Base-by-base conservation (phyloP, 2,113 vertebrate genomes). In the Amia ocellicauda region DNA sequence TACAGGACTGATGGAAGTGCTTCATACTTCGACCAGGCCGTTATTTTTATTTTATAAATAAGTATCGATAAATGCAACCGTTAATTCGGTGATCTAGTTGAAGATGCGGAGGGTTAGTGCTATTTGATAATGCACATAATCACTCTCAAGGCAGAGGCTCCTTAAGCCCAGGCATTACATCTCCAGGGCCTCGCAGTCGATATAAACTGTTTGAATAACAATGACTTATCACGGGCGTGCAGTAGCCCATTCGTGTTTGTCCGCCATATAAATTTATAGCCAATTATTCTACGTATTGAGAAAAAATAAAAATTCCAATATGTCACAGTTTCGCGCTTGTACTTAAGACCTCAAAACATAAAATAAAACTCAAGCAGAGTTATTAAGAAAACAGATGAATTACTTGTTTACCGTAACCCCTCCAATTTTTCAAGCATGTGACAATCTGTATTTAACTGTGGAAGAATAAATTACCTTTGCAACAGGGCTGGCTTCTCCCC, bases 381-480 rank as follows among this genome's bases (percentile, higher is more conserved):
- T 22, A 53, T 53, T 53, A 53, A 53, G 51, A 53, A n/a, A 10
- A 22, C 51, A 53, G 51, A 53, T 24, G 13, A 53, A 53, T 53
- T 11, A 16, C 51, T 26, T 53, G 51, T 53, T 53, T 53, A 53
- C 27, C 27, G 22, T 53, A 31, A 23, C 24, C 53, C 22, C 24
- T 43, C 16, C 20, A 23, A 5, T 13, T 59, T 26, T 13, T 27
- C 16, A 16, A 11, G 10, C 58, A 26, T 60, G 20, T 47, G 40
- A 11, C 41, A 17, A 23, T 47, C 14, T 23, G 42, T 45, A 19
- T 60, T 24, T n/a, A 60, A 47, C 17, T 24, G 20, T 58, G 26
- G n/a, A 57, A 20, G 31, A 47, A 26, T 47, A 49, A 56, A 45
- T 57, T 42, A 20, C 41, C 43, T 3, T 41, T 40, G 56, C 36